Conservation (phyloP, 1,140 invertebrate species). For the Rhyacophila brunnea region DNA sequence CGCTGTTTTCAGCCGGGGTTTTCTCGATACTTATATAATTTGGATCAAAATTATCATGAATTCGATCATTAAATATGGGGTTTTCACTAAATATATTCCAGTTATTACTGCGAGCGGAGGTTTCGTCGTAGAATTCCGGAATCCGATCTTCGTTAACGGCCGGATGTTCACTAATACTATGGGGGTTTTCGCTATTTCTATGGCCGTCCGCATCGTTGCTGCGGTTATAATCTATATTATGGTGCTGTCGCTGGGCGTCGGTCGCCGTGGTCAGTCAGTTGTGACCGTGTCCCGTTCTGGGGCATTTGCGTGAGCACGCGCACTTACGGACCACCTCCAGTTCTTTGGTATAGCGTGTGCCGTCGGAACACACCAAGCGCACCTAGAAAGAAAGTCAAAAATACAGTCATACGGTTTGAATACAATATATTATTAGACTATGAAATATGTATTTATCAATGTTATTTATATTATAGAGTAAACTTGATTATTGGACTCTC, state of each 20-base stretch:
- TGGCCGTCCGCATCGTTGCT: neutral
- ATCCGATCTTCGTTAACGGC: neutral
- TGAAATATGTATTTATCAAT: too few relatives aligned
- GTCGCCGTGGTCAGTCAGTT: conserved; percentile 40
- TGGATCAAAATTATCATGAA: conserved; percentile 6
- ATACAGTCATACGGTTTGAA: too few relatives aligned
- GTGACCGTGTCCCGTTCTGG: conserved; percentile 51
- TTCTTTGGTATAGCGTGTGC: conserved; percentile 90
- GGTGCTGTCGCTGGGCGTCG: conserved; percentile 7
- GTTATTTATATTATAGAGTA: too few relatives aligned
- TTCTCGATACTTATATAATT: neutral
- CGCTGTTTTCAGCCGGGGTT: too few relatives aligned
- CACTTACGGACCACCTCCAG: conserved; percentile 95
- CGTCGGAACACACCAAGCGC: conserved; percentile 88
- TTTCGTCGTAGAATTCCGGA: neutral
- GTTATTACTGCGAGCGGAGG: neutral
- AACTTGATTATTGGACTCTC: too few relatives aligned
- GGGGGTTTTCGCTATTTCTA: neutral
- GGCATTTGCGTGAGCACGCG: conserved; percentile 81
- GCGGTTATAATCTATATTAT: neutral
- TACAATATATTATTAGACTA: too few relatives aligned
- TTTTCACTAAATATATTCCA: neutral
- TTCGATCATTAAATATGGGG: neutral
- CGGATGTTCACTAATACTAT: neutral
- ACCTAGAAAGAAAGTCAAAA: conserved; percentile 60